phyloP scores from a whole-genome alignment of 2,888 invertebrate genomes.

The Encarsia formosa region DNA sequence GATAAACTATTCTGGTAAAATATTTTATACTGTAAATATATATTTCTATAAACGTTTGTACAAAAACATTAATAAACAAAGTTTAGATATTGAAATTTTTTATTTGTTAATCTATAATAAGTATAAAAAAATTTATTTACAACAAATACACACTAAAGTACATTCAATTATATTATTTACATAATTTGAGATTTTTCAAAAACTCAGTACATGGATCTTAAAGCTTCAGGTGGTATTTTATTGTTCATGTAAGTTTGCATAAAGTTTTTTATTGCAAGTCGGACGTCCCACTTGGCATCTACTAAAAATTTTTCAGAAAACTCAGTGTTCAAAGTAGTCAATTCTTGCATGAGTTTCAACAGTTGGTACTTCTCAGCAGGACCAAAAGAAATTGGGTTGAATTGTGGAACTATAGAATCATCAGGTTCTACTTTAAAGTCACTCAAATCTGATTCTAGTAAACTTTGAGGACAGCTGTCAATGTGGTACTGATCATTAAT shows the following conservation, averaged over 20 bases:
- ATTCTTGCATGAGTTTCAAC: slow-evolving; percentile 38
- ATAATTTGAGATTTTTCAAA: too few species aligned
- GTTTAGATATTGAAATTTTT: not conserved
- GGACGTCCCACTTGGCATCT: slow-evolving; percentile 42
- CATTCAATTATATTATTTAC: too few species aligned
- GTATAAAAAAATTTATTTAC: not conserved
- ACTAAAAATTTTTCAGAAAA: slow-evolving; percentile 39
- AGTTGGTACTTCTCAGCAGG: slow-evolving; percentile 42
- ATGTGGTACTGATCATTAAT: slow-evolving; percentile 47
- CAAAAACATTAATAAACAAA: too few species aligned
- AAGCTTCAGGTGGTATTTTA: slow-evolving; percentile 43
- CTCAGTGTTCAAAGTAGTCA: slow-evolving; percentile 43
- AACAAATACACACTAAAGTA: too few species aligned
- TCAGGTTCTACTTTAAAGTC: slow-evolving; percentile 26
- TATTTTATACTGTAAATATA: too few species aligned
- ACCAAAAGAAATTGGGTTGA: slow-evolving; percentile 40
- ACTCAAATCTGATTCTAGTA: slow-evolving; percentile 25
- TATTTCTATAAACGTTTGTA: too few species aligned
- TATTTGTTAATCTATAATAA: slow-evolving; percentile 1
- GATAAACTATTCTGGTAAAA: too few species aligned
- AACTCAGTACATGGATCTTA: too few species aligned
- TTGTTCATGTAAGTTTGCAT: slow-evolving; percentile 44
- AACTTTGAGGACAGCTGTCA: slow-evolving; percentile 35
- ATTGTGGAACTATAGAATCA: slow-evolving; percentile 31
- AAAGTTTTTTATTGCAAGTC: slow-evolving; percentile 42